phyloP scores from a whole-genome alignment of 2,113 vertebrate species.

The Ammodytes marinus region DNA sequence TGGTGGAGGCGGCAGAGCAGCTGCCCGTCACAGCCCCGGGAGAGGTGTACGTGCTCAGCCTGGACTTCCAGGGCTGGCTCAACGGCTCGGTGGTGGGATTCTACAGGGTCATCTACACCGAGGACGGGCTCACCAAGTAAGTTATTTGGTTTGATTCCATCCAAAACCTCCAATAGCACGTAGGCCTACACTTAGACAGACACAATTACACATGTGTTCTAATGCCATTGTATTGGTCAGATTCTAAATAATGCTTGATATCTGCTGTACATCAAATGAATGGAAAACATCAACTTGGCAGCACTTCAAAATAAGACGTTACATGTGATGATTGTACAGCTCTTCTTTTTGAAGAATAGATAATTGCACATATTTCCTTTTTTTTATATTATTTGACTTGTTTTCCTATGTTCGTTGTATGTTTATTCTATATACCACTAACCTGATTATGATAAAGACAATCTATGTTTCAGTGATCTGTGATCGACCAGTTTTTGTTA shows the following conservation, averaged over 20 bases:
- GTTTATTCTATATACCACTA: too few relatives aligned
- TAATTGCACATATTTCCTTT: too few relatives aligned
- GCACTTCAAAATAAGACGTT: not conserved
- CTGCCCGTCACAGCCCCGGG: slow-evolving; percentile 51
- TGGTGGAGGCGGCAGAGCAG: slow-evolving; percentile 84
- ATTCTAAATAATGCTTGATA: not conserved
- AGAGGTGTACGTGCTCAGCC: slow-evolving; percentile 85
- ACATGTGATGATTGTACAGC: too few relatives aligned
- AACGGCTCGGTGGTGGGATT: slow-evolving; percentile 96
- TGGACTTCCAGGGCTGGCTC: slow-evolving; percentile 93
- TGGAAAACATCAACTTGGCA: not conserved
- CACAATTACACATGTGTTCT: not conserved
- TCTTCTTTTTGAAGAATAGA: too few relatives aligned
- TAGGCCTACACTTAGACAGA: not conserved
- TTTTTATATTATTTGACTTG: too few relatives aligned
- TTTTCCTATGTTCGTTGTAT: too few relatives aligned
- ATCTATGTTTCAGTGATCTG: too few relatives aligned
- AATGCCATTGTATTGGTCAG: not conserved
- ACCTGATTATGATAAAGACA: not conserved
- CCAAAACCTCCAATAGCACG: not conserved
- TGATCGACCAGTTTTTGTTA: too few relatives aligned
- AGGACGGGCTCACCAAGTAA: slow-evolving; percentile 88
- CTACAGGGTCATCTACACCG: slow-evolving; percentile 92
- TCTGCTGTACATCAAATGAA: not conserved
- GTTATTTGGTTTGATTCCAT: slow-evolving; percentile 30